Evolutionary conservation across 64 coral and sea anemone genomes (phyloP).

Genomic region (Anthopleura sola): DNA sequence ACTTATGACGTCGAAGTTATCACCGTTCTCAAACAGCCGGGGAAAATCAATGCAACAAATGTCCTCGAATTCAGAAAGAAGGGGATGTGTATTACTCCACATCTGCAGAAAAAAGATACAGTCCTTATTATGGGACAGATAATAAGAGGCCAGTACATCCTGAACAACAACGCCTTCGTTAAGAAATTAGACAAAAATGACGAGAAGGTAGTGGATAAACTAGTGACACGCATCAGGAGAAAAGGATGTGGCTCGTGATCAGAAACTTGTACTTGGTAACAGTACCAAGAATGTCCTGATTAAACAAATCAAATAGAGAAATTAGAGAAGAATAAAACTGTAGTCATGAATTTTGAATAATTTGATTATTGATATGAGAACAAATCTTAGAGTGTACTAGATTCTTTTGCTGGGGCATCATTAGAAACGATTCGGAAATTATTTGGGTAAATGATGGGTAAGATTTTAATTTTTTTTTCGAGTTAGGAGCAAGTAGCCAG

Average conservation of each 20-base stretch:
- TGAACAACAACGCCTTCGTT: neutral
- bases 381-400: no score
- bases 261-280: neutral
- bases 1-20: neutral
- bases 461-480: no score
- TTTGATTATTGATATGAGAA: no score
- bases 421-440: no score
- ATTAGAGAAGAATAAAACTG: no score
- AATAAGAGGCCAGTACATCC: neutral
- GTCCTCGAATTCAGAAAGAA: neutral
- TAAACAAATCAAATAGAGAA: no score
- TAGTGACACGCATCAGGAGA: neutral
- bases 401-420: no score
- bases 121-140: neutral
- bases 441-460: no score
- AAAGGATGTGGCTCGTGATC: neutral
- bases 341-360: no score
- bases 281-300: no score
- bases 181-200: neutral
- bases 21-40: neutral
- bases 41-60: neutral
- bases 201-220: neutral
- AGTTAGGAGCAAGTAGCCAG: no score
- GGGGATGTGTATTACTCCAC: neutral
- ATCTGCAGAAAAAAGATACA: neutral